Base-by-base conservation (phyloP, 2,113 vertebrate genomes). In the Crotalus horridus region DNA sequence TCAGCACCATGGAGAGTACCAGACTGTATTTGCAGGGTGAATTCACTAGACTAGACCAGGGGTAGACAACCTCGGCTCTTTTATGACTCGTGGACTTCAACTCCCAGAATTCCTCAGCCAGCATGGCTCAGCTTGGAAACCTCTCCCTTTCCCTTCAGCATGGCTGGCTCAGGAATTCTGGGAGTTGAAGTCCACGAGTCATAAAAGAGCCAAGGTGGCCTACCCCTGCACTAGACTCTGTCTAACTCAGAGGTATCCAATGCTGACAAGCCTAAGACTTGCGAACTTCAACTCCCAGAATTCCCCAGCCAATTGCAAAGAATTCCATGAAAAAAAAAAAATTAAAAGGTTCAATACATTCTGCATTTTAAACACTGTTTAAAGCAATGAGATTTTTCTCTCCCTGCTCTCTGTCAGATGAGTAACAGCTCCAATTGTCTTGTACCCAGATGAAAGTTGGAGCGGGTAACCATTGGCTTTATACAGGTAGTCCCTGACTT, bases 41-140 rank as follows among this genome's bases (percentile, higher is more conserved):
- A 81, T 81, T 39, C 74, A 9, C 17, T 43, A 33, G 33, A 43
- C 0, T 69, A n/a, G 15, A 2, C 15, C 33, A 43, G 74, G 17
- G 15, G 5, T 4, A 39, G 0, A 1, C 33, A 20, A 43, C 7
- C 2, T 21, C 10, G 33, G 7, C 33, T 3, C 8, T 3, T 3
- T 81, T 3, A 81, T 5, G 55, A 56, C 20, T 15, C 4, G 4
- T 21, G 33, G 74, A 43, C 33, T 21, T 81, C 74, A 81, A 21
- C 33, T 43, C 74, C 74, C 17, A 56, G 55, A 56, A 56, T 55
- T 55, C 54, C 54, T 46, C 4, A 46, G 46, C 46, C 46, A 46
- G 46, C 46, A 46, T 46, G 46, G 46, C 46, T 46, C 46, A 46
- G 46, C 46, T 46, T 46, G 46, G 46, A 46, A 46, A 46, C 46